phyloP scores from a whole-genome alignment of 1,140 invertebrate genomes.

The Cecropterus lyciades region DNA sequence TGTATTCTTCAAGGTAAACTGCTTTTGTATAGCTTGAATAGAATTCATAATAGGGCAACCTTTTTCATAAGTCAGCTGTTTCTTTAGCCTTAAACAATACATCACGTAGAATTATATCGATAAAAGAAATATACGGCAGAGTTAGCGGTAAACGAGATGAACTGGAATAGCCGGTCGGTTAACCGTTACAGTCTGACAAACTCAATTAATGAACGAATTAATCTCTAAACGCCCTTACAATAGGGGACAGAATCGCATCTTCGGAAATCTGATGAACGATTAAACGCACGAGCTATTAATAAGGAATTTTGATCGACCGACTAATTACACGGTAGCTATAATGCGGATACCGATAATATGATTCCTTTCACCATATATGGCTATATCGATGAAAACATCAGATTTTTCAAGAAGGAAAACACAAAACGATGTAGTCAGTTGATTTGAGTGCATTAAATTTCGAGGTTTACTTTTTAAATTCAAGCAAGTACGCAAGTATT shows the following conservation, averaged over 20 bases:
- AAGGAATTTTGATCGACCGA: conserved; percentile 25
- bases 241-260: conserved; percentile 43
- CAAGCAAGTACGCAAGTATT: no score
- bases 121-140: conserved; percentile 49
- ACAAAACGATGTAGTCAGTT: no score
- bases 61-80: not conserved
- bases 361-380: not conserved
- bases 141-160: conserved; percentile 69
- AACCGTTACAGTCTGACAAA: conserved; percentile 69
- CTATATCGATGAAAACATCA: not conserved
- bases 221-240: conserved; percentile 55
- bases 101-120: conserved; percentile 24
- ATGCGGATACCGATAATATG: conserved; percentile 5
- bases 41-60: not conserved
- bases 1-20: conserved; percentile 1
- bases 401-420: not conserved
- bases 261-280: conserved; percentile 12
- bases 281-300: conserved; percentile 26
- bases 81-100: conserved; percentile 1
- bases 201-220: conserved; percentile 70
- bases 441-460: no score
- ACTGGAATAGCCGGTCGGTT: conserved; percentile 70
- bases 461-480: no score
- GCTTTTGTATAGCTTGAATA: conserved; percentile 2
- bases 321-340: conserved; percentile 24